Base-by-base conservation (phyloP, 2,797 vertebrate species). In the Esox masquinongy region DNA sequence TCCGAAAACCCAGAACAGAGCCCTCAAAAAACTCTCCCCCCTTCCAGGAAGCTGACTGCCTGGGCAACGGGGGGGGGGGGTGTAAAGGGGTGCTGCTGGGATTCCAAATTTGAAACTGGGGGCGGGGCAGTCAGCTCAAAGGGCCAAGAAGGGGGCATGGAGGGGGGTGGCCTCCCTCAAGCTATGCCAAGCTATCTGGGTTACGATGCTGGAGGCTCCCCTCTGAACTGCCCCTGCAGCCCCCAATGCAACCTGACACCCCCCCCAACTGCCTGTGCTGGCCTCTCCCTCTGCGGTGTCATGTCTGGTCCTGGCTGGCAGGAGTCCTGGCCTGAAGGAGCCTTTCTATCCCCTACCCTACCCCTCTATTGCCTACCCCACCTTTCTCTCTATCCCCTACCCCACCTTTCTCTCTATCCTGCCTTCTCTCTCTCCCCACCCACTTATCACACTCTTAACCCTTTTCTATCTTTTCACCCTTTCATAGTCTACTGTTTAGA, bases 251-350 rank as follows among this genome's bases (percentile, higher is more conserved):
- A 84, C 70, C 67, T 71, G 64, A 70, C 66, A 50, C 86, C 89
- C 86, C 86, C 83, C 53, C 39, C 84, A 87, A 75, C 88, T 83
- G 88, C 86, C 90, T 87, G 88, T 87, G 84, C 83, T 77, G 83
- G 84, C 86, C 90, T 88, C 86, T 90, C 90, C 88, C 88, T 89
- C 89, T 86, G 88, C 82, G 91, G 88, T 90, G 91, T 93, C 92
- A 93, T 92, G 91, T 92, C 90, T 93, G 92, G 91, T 93, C 91
- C 91, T 92, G 92, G 92, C 91, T 91, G 91, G 87, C 92, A 93
- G 92, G 92, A 91, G 88, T 92, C 90, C 89, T 89, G 90, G 91
- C 89, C 91, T 92, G 89, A 82, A 90, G 90, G 89, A 92, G 83
- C 87, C 87, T 88, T 83, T 90, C 80, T 89, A 50, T 83, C 80